Evolutionary conservation across 2,888 invertebrate species (phyloP).

Genomic region (Drosophila gaucha): DNA sequence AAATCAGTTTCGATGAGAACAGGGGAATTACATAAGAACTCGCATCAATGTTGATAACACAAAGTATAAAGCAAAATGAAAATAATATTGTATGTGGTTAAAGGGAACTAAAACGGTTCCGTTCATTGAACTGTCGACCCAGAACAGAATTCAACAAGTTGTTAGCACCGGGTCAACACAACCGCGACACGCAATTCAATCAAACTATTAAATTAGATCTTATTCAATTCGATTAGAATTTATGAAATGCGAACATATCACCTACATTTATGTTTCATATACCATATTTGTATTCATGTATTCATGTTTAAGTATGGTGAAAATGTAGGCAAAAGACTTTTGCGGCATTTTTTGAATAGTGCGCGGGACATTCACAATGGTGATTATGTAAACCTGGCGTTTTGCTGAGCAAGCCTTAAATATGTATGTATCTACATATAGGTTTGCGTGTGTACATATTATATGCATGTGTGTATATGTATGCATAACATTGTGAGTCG

Average conservation of each 20-base stretch:
- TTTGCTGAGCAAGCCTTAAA: conserved; percentile 38
- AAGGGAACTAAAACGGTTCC: conserved; percentile 10
- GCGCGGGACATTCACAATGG: conserved; percentile 52
- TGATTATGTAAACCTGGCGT: conserved; percentile 63
- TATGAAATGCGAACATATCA: no score
- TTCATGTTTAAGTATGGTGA: neutral
- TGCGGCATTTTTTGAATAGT: conserved; percentile 34
- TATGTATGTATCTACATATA: conserved; percentile 7
- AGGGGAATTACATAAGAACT: conserved; percentile 40
- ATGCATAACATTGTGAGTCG: conserved; percentile 13
- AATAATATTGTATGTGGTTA: neutral
- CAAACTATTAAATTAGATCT: neutral
- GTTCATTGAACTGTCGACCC: conserved; percentile 33
- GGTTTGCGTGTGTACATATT: conserved; percentile 23
- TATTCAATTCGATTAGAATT: neutral
- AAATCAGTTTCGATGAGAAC: conserved; percentile 8
- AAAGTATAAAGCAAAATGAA: conserved; percentile 5
- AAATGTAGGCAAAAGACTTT: conserved; percentile 1
- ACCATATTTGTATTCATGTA: neutral
- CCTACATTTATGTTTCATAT: neutral
- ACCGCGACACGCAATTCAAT: conserved; percentile 15
- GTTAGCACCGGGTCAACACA: conserved; percentile 11
- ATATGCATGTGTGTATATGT: conserved; percentile 11
- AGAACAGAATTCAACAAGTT: conserved; percentile 32
- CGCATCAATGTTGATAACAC: conserved; percentile 19